phyloP scores from a whole-genome alignment of 2,888 invertebrate species.

The Lasioglossum lativentre region DNA sequence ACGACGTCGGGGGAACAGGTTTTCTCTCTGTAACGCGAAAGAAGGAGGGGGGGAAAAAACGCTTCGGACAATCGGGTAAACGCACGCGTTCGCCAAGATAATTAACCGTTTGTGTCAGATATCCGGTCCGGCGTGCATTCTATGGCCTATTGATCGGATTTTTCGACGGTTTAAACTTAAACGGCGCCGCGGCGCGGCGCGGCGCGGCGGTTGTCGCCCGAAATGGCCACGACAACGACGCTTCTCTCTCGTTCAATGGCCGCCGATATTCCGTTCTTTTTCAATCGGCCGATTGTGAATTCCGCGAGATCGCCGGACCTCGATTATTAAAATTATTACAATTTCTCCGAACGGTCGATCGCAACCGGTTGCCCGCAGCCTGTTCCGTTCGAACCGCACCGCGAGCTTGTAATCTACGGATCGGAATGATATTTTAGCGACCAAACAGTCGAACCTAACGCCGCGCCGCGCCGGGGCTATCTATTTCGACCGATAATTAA shows the following conservation, averaged over 20 bases:
- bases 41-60: slow-evolving; percentile 38
- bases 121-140: slow-evolving; percentile 40
- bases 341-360: not conserved
- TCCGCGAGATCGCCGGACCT: slow-evolving; percentile 3
- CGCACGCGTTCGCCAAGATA: slow-evolving; percentile 55
- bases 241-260: not conserved
- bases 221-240: slow-evolving; percentile 18
- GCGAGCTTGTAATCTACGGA: not conserved
- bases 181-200: not conserved
- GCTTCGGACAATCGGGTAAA: slow-evolving; percentile 63
- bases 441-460: not conserved
- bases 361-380: slow-evolving; percentile 15
- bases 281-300: slow-evolving; percentile 25
- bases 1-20: slow-evolving; percentile 62
- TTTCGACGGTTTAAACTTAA: slow-evolving; percentile 21
- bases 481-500: not conserved
- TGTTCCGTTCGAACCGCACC: not conserved
- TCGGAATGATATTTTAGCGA: not conserved
- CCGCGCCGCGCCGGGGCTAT: too few relatives aligned
- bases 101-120: slow-evolving; percentile 60
- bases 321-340: slow-evolving; percentile 31
- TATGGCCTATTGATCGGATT: slow-evolving; percentile 41
- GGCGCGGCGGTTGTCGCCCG: slow-evolving; percentile 7
- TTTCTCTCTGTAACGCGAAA: slow-evolving; percentile 28
- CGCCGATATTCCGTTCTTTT: slow-evolving; percentile 25